These are phyloP conservation scores for Thysanoteuthis rhombus DNA, from an alignment of 2,888 invertebrate species.

Conservation along the genomic window DNA sequence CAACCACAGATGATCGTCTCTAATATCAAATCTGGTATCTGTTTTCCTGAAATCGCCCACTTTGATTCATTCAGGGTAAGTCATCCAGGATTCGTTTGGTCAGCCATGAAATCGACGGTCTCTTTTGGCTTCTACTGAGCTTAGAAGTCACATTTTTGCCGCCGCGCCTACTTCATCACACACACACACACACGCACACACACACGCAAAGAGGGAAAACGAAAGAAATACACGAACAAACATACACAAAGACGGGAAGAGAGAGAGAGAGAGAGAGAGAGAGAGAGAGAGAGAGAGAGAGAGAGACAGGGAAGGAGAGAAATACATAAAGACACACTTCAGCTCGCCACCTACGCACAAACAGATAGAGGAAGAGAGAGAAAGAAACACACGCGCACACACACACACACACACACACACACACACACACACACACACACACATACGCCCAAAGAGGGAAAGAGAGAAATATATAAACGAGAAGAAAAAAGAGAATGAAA, in stretches of 20 bases:
- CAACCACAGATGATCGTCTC: not conserved
- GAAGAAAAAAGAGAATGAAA: not conserved
- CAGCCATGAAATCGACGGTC: not conserved
- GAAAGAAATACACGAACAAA: too few species aligned
- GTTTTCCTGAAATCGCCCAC: not conserved
- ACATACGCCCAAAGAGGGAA: not conserved
- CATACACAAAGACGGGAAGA: rapidly evolving
- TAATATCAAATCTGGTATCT: not conserved
- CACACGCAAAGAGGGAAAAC: not conserved
- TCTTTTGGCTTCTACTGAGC: not conserved
- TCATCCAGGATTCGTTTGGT: not conserved
- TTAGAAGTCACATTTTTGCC: not conserved
- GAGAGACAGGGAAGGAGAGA: too few species aligned
- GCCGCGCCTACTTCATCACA: not conserved
- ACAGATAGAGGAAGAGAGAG: rapidly evolving
- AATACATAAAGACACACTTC: too few species aligned
- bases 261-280: too few species aligned
- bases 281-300: too few species aligned
- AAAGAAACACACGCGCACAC: too few species aligned
- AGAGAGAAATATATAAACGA: not conserved
- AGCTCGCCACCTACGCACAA: not conserved
- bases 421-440: not conserved
- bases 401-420: not conserved
- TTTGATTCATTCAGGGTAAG: conserved; percentile 12
- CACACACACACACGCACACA: not conserved